Percentiles rank a stretch among this genome's conserved stretches.
Evolutionary conservation across 2,797 vertebrate species (phyloP).

Genomic region (Coranthus polyacanthus): DNA sequence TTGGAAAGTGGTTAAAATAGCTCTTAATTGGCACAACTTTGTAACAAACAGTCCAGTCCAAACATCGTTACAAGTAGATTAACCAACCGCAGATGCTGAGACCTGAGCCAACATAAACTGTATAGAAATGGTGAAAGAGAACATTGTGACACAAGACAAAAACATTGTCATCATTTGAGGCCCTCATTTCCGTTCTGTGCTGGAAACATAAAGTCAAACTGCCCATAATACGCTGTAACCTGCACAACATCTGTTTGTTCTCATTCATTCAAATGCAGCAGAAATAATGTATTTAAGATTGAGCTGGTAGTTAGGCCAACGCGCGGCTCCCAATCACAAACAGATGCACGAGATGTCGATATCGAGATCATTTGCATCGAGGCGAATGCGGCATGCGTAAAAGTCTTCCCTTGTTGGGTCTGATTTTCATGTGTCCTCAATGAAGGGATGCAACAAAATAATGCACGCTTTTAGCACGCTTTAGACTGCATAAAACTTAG

Average conservation of each 20-base stretch:
- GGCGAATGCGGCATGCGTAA: background rate
- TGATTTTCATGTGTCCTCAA: background rate
- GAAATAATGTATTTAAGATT: constrained; percentile 19
- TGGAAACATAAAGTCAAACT: constrained; percentile 38
- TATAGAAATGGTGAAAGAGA: constrained; percentile 31
- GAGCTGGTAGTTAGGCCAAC: background rate
- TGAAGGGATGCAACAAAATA: background rate
- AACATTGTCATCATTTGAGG: constrained; percentile 34
- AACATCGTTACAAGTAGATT: constrained; percentile 38
- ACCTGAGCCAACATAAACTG: constrained; percentile 63
- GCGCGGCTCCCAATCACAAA: constrained; percentile 33
- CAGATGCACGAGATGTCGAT: constrained; percentile 1
- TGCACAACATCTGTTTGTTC: constrained; percentile 53
- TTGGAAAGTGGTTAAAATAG: constrained; percentile 23
- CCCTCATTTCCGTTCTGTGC: constrained; percentile 41
- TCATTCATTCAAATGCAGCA: constrained; percentile 19
- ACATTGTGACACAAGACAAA: constrained; percentile 35
- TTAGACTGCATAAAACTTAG: constrained; percentile 6
- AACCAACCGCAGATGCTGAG: constrained; percentile 58
- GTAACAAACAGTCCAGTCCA: constrained; percentile 39
- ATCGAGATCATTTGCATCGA: background rate
- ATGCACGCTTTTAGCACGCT: background rate
- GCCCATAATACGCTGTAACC: background rate
- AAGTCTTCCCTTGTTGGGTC: background rate
- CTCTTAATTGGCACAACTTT: constrained; percentile 33